Evolutionary conservation across 2,113 vertebrate species (phyloP).

Genomic region (Rousettus leschenaultii): DNA sequence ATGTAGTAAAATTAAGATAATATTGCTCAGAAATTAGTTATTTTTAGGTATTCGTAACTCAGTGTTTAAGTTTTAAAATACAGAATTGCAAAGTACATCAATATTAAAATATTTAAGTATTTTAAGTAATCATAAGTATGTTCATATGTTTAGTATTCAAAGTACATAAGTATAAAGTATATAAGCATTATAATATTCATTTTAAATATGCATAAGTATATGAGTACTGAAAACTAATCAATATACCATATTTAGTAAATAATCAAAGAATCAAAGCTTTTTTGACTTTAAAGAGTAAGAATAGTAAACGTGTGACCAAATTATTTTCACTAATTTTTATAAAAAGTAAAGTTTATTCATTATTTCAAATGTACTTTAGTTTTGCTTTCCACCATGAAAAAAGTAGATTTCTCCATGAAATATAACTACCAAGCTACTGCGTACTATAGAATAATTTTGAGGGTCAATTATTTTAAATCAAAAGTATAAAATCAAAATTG

Average conservation of each 20-base stretch:
- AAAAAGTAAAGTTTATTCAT: not conserved
- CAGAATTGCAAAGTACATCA: not conserved
- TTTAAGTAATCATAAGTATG: constrained; percentile 32
- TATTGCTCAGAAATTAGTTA: constrained; percentile 18
- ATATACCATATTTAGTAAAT: not conserved
- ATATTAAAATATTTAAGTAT: not conserved
- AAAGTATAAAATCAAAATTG: constrained; percentile 20
- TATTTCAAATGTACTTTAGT: not conserved
- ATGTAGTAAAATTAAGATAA: constrained; percentile 28
- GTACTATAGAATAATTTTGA: constrained; percentile 5
- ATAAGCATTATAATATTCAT: not conserved
- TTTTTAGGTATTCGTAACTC: constrained; percentile 34
- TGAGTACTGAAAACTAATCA: not conserved
- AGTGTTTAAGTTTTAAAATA: constrained; percentile 8
- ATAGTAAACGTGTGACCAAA: not conserved
- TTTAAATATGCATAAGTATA: constrained; percentile 6
- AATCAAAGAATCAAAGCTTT: constrained; percentile 36
- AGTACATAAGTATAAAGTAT: not conserved
- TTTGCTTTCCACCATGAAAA: not conserved
- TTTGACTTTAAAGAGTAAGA: not conserved
- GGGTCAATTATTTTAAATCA: constrained; percentile 7
- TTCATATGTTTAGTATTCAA: not conserved
- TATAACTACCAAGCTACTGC: not conserved
- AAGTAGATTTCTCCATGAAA: not conserved
- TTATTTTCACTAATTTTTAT: constrained; percentile 7